phyloP scores from a whole-genome alignment of 2,113 vertebrate species.

The Tonatia bakeri region DNA sequence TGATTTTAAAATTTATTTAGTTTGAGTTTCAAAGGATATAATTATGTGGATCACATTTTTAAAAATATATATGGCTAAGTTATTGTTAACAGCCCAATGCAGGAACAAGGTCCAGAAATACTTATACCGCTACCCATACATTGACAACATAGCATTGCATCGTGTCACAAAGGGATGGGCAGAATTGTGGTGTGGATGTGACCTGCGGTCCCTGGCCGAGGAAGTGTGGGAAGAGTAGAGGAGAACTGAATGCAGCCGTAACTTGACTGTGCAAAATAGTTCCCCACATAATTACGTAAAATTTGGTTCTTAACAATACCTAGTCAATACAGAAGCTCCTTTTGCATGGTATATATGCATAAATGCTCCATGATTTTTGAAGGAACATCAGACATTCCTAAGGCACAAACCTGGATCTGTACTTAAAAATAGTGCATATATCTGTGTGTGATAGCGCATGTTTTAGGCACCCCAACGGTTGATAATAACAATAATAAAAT shows the following conservation, averaged over 20 bases:
- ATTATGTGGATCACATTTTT: neutral
- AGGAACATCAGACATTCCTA: neutral
- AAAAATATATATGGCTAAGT: neutral
- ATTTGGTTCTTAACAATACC: slow-evolving; percentile 3
- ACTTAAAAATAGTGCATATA: neutral
- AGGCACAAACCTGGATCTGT: neutral
- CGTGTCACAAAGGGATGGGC: neutral
- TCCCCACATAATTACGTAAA: neutral
- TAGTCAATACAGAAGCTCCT: neutral
- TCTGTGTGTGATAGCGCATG: neutral
- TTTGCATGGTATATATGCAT: neutral
- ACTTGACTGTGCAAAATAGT: neutral
- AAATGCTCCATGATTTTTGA: neutral
- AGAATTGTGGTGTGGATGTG: neutral
- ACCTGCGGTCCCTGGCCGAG: neutral
- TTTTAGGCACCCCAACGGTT: neutral
- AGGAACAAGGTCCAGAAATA: neutral
- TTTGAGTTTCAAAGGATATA: neutral
- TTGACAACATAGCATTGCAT: neutral
- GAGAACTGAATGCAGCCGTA: neutral
- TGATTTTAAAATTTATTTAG: neutral
- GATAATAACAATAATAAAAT: neutral
- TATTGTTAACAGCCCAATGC: neutral
- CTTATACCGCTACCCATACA: neutral
- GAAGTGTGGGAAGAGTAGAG: neutral